Conservation (phyloP, 2,888 invertebrate genomes). For the Arctia plantaginis region DNA sequence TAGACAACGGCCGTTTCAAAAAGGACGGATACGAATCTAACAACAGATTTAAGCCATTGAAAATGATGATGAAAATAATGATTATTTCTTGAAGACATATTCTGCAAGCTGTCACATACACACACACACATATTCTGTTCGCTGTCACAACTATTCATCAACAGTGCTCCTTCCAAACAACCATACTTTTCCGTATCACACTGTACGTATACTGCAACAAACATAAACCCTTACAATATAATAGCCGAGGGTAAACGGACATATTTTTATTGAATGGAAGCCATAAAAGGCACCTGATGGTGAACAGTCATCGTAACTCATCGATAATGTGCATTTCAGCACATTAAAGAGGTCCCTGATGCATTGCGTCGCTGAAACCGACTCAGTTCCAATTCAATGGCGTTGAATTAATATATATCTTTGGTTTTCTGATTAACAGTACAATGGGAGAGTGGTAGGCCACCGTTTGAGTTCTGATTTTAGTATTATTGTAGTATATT, state of each 20-base stretch:
- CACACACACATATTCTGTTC: no score
- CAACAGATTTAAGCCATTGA: no score
- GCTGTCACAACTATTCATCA: neutral
- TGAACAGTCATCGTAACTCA: conserved; percentile 53
- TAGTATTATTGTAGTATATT: neutral
- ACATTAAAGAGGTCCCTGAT: conserved; percentile 53
- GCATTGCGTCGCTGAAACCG: conserved; percentile 49
- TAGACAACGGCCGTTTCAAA: no score
- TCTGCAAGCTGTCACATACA: no score
- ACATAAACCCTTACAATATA: conserved; percentile 11
- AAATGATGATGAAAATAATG: neutral
- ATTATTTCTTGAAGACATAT: neutral
- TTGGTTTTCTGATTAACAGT: conserved; percentile 37
- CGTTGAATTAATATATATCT: conserved; percentile 40
- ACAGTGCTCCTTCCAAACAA: neutral
- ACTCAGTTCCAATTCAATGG: conserved; percentile 39
- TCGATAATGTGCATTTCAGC: conserved; percentile 53
- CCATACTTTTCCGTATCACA: neutral
- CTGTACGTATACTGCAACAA: conserved; percentile 5
- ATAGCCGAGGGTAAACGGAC: conserved; percentile 14
- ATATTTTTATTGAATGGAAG: conserved; percentile 49
- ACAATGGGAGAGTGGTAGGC: neutral
- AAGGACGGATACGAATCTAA: no score
- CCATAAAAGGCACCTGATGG: conserved; percentile 54
- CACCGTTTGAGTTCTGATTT: conserved; percentile 4